These are phyloP conservation scores for Hymenopus coronatus DNA, from an alignment of 2,888 invertebrate species.

Conservation along the genomic window DNA sequence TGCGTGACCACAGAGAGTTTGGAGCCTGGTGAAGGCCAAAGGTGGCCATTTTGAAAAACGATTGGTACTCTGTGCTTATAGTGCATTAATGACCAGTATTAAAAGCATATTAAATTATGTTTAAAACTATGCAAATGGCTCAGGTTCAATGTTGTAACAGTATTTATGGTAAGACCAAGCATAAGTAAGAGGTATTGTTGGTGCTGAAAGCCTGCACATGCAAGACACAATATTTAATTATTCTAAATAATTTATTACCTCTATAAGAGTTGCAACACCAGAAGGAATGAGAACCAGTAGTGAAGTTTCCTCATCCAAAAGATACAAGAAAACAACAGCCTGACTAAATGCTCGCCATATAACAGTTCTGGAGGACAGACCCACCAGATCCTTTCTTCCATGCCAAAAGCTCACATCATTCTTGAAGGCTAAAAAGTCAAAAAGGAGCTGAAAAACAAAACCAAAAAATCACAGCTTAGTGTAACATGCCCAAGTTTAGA, in stretches of 20 bases:
- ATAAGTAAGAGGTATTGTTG: no score
- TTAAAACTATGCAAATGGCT: no score
- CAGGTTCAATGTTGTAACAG: background rate
- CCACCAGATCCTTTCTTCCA: slow-evolving; percentile 77
- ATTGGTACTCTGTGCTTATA: no score
- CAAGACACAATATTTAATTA: background rate
- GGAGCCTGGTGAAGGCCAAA: no score
- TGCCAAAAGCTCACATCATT: slow-evolving; percentile 97
- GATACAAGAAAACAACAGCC: slow-evolving; percentile 84
- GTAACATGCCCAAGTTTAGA: background rate
- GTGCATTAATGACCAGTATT: no score
- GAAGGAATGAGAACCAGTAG: slow-evolving; percentile 83
- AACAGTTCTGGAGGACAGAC: slow-evolving; percentile 84
- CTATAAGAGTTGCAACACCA: slow-evolving; percentile 83
- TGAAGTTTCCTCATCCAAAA: slow-evolving; percentile 90
- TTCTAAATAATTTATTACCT: slow-evolving; percentile 54
- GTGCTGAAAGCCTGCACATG: no score
- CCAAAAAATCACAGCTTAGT: background rate
- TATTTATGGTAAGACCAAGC: background rate
- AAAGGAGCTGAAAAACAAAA: slow-evolving; percentile 69
- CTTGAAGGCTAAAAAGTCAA: slow-evolving; percentile 97
- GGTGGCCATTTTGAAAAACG: no score
- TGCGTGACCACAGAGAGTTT: no score
- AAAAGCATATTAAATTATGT: no score
- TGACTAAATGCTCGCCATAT: slow-evolving; percentile 94